Evolutionary conservation across 2,113 vertebrate genomes (phyloP), one percentile per base, ranked within the genome.

Genomic region (Cranoglanis bouderius): DNA sequence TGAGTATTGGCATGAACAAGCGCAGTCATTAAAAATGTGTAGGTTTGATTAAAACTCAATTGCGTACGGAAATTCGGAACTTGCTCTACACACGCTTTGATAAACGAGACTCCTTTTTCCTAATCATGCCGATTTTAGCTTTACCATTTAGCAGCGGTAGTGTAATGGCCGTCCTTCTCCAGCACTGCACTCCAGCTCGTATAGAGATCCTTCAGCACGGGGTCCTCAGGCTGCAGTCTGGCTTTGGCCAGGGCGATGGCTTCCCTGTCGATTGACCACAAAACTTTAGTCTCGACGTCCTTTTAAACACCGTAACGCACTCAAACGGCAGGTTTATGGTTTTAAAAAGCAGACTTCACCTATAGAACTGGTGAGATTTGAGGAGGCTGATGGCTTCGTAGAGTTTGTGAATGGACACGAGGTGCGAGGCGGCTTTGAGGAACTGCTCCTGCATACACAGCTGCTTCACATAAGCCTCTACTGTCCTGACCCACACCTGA

Each of bases 71-170:
- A 29, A 14, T 14, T 14, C 24, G 13, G 40, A 77, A 46, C 19
- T 51, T 2, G 6, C 43, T 43, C 24, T 16, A 12, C 46, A n/a
- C 46, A 51, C 29, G 26, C 14, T 6, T 0, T 26, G 21, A 75
- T 4, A 24, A 24, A 35, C 8, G 18, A 40, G 8, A 26, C 49
- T 88, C 38, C 14, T 61, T 8, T n/a, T 70, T 19, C 29, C 29
- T 8, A 35, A 53, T 5, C 38, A 16, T 8, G 49, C 9, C 6
- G 24, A 43, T 5, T 16, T 61, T 61, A 38, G 2, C 35, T 92
- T 92, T 92, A 99, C 98, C 98, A 99, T 92, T 99, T 99, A 51
- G 98, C 98, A 0, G 98, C 98, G 18, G 97, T 93, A 6, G 97
- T 95, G 55, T 98, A 97, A 91, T 99, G 98, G 1, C 98, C 98